Conservation (phyloP, 1,140 invertebrate species). For the Diorhabda elongata region DNA sequence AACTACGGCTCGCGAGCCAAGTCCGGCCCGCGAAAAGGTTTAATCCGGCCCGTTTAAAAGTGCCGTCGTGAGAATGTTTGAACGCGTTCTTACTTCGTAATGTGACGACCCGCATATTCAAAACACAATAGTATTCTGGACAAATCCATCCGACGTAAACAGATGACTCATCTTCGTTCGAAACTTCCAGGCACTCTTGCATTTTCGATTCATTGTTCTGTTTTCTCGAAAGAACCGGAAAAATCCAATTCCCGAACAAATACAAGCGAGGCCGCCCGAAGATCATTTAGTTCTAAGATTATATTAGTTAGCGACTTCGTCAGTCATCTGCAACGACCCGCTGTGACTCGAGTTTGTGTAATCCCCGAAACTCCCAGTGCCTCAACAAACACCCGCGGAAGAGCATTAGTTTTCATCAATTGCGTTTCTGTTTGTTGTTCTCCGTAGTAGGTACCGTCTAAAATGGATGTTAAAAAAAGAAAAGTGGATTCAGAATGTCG, state of each 20-base stretch:
- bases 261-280: neutral
- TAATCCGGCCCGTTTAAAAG: neutral
- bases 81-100: neutral
- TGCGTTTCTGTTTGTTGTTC: no score
- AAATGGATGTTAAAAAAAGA: no score
- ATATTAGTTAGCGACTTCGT: no score
- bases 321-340: no score
- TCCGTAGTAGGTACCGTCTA: no score
- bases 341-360: no score
- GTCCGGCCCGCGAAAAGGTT: neutral
- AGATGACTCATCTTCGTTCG: neutral
- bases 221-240: no score
- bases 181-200: slow-evolving; percentile 4
- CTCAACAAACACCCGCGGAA: no score
- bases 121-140: neutral
- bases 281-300: neutral
- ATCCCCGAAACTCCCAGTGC: no score
- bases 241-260: no score
- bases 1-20: neutral
- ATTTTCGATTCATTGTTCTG: neutral
- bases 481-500: no score
- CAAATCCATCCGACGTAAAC: neutral
- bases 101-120: neutral
- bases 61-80: neutral
- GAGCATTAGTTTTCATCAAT: no score